Evolutionary conservation across 2,113 vertebrate genomes (phyloP).

Genomic region (Hypanus sabinus): DNA sequence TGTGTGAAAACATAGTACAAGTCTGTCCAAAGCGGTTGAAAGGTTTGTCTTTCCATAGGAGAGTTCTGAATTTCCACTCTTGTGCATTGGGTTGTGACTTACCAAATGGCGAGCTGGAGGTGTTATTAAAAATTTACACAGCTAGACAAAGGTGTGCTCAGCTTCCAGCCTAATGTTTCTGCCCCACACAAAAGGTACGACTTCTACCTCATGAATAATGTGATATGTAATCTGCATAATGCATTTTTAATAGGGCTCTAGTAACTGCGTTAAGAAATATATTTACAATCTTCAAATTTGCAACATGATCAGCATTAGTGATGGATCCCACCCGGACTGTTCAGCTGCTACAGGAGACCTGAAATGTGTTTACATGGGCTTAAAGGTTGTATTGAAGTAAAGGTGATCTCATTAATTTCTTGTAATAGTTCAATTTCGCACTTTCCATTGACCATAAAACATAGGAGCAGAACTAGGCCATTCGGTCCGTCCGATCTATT

Average conservation of each 20-base stretch:
- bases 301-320: conserved; percentile 48
- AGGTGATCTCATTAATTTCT: neutral
- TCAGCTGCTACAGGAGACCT: neutral
- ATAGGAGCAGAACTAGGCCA: no score
- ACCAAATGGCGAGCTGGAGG: conserved; percentile 74
- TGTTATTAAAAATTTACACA: conserved; percentile 74
- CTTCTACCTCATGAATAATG: conserved; percentile 71
- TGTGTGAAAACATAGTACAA: conserved; percentile 61
- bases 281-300: conserved; percentile 64
- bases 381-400: neutral
- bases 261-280: conserved; percentile 63
- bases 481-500: no score
- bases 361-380: neutral
- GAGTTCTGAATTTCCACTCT: conserved; percentile 67
- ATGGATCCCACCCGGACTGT: conserved; percentile 53
- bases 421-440: neutral
- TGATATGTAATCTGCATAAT: conserved; percentile 65
- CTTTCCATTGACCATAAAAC: no score
- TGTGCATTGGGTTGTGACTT: conserved; percentile 63
- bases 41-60: conserved; percentile 55
- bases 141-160: conserved; percentile 71
- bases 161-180: conserved; percentile 67
- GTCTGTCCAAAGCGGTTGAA: conserved; percentile 54
- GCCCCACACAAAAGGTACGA: conserved; percentile 64
- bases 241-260: conserved; percentile 65